Base-by-base conservation (phyloP, 2,888 invertebrate species). In the Zygaena filipendulae region DNA sequence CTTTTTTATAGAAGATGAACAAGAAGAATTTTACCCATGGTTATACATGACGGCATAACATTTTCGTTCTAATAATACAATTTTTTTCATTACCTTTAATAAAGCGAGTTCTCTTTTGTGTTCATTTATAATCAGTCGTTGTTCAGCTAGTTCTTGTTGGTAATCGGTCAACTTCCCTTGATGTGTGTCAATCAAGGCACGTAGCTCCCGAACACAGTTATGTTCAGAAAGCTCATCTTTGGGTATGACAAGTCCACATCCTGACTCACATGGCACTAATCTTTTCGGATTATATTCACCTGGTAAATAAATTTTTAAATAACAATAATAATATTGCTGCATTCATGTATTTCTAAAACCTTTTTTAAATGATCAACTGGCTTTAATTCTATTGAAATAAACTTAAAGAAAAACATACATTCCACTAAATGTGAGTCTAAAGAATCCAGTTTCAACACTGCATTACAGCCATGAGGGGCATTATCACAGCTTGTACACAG, bases 151-250 rank as follows among this genome's bases (percentile, higher is more conserved):
- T 54, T 95, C 95, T 38, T 91, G 88, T 56, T 95, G 92, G 58
- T 93, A 88, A 47, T 94, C 92, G 2, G 86, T 85, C 33, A 96
- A 81, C 62, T 94, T 93, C 47, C 90, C 88, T 46, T 95, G 91
- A 56, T 95, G 95, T 8, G 89, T 87, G 34, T 91, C 87, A 38
- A 96, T 91, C 23, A 95, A 74, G 4, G 87, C 85, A 19, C 96
- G 84, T 13, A 97, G 70, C 62, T 96, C 96, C 34, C 91, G 83
- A 10, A 96, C 91, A 64, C 97, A 97, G 61, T 97, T 96, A 67
- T 97, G 97, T 47, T 94, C 93, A 58, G 92, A 90, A 1, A 96
- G 67, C 69, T 96, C 95, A 72, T 97, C 96, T 74, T 96, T 97
- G 6, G 97, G 96, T 52, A 97, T 92, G 29, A 95, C 89, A 25